Percentiles rank a stretch among this genome's conserved stretches.
Conservation (phyloP, 2,113 vertebrate species). For the Girardinichthys multiradiatus region DNA sequence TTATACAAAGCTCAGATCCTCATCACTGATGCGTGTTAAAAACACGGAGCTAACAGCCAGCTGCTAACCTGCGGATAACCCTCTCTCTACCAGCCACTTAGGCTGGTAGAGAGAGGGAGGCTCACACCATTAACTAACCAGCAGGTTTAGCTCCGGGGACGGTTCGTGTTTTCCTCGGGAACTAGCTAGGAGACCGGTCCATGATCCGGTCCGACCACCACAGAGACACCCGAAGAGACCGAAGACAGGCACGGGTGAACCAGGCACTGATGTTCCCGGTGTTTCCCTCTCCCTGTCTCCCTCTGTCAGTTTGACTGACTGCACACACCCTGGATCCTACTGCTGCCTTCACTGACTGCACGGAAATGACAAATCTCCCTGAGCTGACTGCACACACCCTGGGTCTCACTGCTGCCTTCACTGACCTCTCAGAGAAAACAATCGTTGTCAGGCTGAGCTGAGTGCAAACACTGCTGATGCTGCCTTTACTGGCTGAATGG, state of each 20-base stretch:
- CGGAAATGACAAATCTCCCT: conserved; percentile 39
- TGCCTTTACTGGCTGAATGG: too few relatives aligned
- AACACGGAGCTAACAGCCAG: background rate
- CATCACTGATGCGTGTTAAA: background rate
- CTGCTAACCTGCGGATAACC: conserved; percentile 23
- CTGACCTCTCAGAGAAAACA: background rate
- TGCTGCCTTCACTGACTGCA: conserved; percentile 54
- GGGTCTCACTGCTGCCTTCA: background rate
- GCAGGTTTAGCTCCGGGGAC: conserved; percentile 53
- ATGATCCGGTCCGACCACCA: conserved; percentile 55
- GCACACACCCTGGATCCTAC: conserved; percentile 71
- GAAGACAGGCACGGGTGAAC: conserved; percentile 55
- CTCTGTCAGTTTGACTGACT: conserved; percentile 39
- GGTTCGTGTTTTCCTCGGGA: conserved; percentile 52
- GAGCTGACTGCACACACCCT: background rate
- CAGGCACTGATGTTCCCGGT: conserved; percentile 49
- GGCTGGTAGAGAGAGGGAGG: conserved; percentile 32
- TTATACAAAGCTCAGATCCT: background rate
- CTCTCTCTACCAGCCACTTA: conserved; percentile 17
- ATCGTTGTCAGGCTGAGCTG: background rate
- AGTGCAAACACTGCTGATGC: too few relatives aligned
- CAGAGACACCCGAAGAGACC: conserved; percentile 48
- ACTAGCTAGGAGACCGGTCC: conserved; percentile 71
- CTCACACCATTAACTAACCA: conserved; percentile 68
- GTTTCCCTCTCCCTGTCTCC: conserved; percentile 40